Conservation (phyloP, 2,113 vertebrate species). For the Hypomesus transpacificus region DNA sequence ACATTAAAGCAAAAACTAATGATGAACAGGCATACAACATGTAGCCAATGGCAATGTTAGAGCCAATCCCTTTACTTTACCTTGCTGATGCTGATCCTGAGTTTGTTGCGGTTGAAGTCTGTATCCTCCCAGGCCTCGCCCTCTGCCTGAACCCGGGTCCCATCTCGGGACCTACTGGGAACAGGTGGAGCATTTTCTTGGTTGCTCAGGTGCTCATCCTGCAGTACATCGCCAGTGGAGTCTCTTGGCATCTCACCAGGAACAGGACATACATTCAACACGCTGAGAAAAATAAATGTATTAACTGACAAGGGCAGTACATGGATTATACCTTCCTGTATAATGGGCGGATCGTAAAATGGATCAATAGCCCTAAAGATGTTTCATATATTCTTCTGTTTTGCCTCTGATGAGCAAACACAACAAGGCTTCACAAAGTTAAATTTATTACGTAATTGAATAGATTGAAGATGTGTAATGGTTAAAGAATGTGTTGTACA, state of each 20-base stretch:
- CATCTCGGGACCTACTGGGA: conserved; percentile 69
- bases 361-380: too few species aligned
- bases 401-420: too few species aligned
- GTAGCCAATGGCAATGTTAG: not conserved
- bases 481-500: too few species aligned
- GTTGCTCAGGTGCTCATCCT: conserved; percentile 95
- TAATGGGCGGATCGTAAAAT: too few species aligned
- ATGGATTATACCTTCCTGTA: too few species aligned
- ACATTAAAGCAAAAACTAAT: not conserved
- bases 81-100: conserved; percentile 98
- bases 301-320: not conserved
- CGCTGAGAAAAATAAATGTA: conserved; percentile 60
- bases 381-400: too few species aligned
- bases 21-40: too few species aligned
- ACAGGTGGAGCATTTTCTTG: conserved; percentile 94
- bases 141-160: conserved; percentile 70
- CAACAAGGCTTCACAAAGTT: too few species aligned
- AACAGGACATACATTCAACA: conserved; percentile 81
- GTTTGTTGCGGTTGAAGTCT: conserved; percentile 97
- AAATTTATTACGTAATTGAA: too few species aligned
- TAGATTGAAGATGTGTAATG: too few species aligned
- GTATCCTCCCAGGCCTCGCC: conserved; percentile 95
- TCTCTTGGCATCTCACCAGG: conserved; percentile 91
- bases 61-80: conserved; percentile 60
- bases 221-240: conserved; percentile 94